Conservation (phyloP, 1,140 invertebrate species). For the Triops cancriformis region DNA sequence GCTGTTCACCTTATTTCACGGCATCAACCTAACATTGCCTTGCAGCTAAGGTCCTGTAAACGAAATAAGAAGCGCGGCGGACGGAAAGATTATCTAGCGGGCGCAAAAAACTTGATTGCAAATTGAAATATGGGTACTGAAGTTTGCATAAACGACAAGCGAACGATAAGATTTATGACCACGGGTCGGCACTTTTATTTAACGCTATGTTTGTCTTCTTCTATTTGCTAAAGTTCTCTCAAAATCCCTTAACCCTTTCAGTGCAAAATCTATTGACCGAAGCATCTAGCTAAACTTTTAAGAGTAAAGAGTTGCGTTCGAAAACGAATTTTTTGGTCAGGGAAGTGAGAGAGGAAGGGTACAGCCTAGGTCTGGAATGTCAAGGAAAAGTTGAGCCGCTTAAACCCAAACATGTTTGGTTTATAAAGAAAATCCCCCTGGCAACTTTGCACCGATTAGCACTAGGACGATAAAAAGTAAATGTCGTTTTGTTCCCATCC, state of each 20-base stretch:
- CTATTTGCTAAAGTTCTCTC: no score
- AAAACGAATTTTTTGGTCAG: no score
- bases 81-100: background rate
- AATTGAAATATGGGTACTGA: background rate
- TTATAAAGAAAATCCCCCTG: background rate
- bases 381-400: background rate
- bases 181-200: background rate
- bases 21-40: slow-evolving; percentile 1
- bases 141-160: background rate
- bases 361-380: background rate
- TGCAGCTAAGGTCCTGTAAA: background rate
- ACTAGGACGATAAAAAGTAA: background rate
- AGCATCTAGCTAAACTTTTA: no score
- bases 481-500: background rate
- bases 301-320: no score
- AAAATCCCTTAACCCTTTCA: no score
- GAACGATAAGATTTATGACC: background rate
- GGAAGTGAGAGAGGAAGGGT: background rate
- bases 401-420: background rate
- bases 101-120: background rate
- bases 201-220: no score
- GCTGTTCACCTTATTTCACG: slow-evolving; percentile 10
- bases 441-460: background rate
- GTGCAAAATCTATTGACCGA: no score
- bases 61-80: background rate